phyloP scores from a whole-genome alignment of 2,888 invertebrate species.

The Apodemia duryi region DNA sequence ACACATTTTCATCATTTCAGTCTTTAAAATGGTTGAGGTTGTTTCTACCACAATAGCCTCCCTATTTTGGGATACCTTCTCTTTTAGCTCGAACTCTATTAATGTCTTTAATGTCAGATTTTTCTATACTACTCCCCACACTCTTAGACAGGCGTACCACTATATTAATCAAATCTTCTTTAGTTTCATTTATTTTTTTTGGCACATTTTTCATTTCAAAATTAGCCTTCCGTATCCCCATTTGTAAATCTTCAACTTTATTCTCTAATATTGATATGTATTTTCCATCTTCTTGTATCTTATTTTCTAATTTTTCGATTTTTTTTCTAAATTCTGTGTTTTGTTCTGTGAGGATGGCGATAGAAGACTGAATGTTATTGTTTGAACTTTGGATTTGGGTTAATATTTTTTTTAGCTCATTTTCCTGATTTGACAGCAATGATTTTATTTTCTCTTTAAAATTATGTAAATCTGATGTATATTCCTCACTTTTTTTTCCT shows the following conservation, averaged over 20 bases:
- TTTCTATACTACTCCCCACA: conserved; percentile 1
- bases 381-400: background rate
- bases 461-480: conserved; percentile 4
- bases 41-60: conserved; percentile 22
- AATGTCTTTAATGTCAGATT: conserved; percentile 23
- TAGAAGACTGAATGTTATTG: background rate
- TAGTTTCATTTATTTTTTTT: conserved; percentile 18
- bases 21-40: conserved; percentile 21
- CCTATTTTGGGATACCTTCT: conserved; percentile 8
- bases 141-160: background rate
- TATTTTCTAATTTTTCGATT: background rate
- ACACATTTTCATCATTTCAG: conserved; percentile 25
- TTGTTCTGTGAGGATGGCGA: background rate
- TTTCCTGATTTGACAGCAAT: background rate
- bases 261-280: background rate
- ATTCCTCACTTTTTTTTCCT: background rate
- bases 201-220: conserved; percentile 27
- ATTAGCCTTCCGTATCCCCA: conserved; percentile 5
- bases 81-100: conserved; percentile 22
- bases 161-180: conserved; percentile 21
- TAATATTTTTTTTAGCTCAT: background rate
- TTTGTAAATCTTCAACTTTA: background rate
- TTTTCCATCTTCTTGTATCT: background rate
- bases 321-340: background rate
- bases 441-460: conserved; percentile 4